Evolutionary conservation across 2,797 vertebrate genomes (phyloP).

Genomic region (Pseudocheirus occidentalis): DNA sequence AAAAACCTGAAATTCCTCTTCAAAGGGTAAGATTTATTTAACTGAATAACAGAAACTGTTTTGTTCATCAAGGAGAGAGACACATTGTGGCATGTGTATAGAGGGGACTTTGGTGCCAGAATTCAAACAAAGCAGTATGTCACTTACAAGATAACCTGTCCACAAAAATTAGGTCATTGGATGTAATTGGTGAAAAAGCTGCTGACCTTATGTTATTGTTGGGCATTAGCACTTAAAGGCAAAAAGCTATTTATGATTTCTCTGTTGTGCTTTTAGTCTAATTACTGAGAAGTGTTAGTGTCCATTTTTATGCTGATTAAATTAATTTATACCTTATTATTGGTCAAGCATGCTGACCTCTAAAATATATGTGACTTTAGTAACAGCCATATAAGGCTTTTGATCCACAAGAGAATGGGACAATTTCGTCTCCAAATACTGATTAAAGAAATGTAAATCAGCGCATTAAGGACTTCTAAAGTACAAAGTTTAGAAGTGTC

Average conservation of each 20-base stretch:
- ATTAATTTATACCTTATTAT: constrained; percentile 20
- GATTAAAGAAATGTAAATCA: constrained; percentile 31
- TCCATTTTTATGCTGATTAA: constrained; percentile 59
- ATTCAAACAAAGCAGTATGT: constrained; percentile 62
- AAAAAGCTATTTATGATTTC: constrained; percentile 33
- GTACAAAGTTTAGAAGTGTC: constrained; percentile 18
- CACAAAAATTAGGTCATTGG: constrained; percentile 50
- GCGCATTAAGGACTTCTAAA: background rate
- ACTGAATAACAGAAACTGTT: constrained; percentile 63
- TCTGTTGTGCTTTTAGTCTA: constrained; percentile 30
- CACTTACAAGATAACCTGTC: constrained; percentile 11
- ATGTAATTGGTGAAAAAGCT: constrained; percentile 23
- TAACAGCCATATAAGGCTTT: constrained; percentile 26
- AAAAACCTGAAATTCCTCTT: constrained; percentile 80
- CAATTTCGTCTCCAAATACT: constrained; percentile 21
- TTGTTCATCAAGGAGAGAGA: constrained; percentile 66
- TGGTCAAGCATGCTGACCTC: constrained; percentile 34
- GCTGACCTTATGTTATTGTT: constrained; percentile 38
- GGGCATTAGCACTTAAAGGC: constrained; percentile 25
- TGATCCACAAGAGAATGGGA: constrained; percentile 22
- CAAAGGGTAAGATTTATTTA: constrained; percentile 77
- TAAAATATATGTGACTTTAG: constrained; percentile 40
- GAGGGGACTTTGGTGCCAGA: background rate
- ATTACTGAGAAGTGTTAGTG: constrained; percentile 31
- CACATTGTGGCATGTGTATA: constrained; percentile 58